Conservation (phyloP, 2,888 invertebrate species). For the Silvanus unidentatus region DNA sequence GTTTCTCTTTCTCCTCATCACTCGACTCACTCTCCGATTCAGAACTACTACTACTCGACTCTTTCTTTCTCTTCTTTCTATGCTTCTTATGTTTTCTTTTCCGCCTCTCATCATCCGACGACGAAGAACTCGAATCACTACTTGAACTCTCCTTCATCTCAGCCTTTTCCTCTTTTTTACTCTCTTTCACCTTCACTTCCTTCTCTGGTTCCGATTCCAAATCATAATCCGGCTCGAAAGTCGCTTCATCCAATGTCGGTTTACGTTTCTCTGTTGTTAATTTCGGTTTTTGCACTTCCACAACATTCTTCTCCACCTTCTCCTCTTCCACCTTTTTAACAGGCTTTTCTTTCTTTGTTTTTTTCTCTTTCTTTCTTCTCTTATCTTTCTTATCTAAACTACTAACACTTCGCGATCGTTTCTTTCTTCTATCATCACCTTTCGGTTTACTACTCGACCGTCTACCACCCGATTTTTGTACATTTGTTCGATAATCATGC, state of each 20-base stretch:
- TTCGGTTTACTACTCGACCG: conserved; percentile 18
- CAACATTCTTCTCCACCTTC: conserved; percentile 35
- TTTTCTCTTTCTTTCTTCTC: conserved; percentile 45
- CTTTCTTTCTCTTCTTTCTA: conserved; percentile 55
- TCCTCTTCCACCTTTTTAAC: conserved; percentile 33
- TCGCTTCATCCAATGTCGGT: conserved; percentile 64
- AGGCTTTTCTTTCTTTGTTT: conserved; percentile 46
- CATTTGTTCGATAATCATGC: conserved; percentile 7
- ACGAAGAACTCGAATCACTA: conserved; percentile 40
- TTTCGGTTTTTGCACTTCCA: conserved; percentile 42
- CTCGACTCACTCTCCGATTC: conserved; percentile 59
- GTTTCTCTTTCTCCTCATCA: conserved; percentile 61
- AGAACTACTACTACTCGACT: conserved; percentile 55
- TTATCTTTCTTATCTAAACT: conserved; percentile 33
- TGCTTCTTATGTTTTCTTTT: conserved; percentile 43
- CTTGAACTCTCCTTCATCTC: conserved; percentile 40
- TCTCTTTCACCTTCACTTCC: conserved; percentile 40
- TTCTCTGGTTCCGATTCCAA: conserved; percentile 60
- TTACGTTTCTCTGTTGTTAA: conserved; percentile 50
- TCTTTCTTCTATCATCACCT: conserved; percentile 25
- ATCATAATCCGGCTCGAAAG: conserved; percentile 71
- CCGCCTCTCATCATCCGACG: conserved; percentile 41
- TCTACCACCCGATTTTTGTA: conserved; percentile 2
- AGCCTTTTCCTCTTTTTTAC: conserved; percentile 42
- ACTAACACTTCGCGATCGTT: conserved; percentile 30